phyloP scores from a whole-genome alignment of 2,797 vertebrate species.

The Pterois miles region DNA sequence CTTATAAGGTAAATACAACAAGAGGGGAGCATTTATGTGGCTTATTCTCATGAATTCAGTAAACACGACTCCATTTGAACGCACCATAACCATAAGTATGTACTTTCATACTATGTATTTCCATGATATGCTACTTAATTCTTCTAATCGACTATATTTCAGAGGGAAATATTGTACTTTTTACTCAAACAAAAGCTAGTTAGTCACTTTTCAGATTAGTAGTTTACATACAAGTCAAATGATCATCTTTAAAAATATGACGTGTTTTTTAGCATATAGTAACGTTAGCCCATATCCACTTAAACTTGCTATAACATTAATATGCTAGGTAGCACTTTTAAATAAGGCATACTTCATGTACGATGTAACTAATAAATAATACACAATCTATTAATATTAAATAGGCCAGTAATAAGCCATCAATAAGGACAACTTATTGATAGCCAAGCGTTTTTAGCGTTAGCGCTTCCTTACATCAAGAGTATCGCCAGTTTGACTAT shows the following conservation, averaged over 20 bases:
- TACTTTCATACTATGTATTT: background rate
- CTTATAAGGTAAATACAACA: no score
- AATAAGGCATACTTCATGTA: background rate
- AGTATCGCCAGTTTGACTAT: background rate
- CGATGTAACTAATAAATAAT: background rate
- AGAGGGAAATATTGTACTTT: background rate
- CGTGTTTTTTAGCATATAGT: background rate
- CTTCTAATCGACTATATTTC: background rate
- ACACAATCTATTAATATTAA: accelerated
- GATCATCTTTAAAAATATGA: background rate
- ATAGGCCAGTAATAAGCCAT: background rate
- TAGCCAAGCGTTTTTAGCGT: background rate
- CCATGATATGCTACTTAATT: background rate
- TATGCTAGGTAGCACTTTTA: background rate
- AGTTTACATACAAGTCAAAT: background rate
- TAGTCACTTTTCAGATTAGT: background rate
- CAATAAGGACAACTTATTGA: background rate
- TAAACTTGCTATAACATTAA: background rate
- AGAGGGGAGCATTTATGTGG: accelerated
- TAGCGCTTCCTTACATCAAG: background rate
- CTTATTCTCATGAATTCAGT: no score
- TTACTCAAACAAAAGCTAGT: background rate
- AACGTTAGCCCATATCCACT: accelerated
- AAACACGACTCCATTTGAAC: no score
- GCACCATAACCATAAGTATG: background rate